phyloP scores from a whole-genome alignment of 2,113 vertebrate genomes.

The Turnix velox region DNA sequence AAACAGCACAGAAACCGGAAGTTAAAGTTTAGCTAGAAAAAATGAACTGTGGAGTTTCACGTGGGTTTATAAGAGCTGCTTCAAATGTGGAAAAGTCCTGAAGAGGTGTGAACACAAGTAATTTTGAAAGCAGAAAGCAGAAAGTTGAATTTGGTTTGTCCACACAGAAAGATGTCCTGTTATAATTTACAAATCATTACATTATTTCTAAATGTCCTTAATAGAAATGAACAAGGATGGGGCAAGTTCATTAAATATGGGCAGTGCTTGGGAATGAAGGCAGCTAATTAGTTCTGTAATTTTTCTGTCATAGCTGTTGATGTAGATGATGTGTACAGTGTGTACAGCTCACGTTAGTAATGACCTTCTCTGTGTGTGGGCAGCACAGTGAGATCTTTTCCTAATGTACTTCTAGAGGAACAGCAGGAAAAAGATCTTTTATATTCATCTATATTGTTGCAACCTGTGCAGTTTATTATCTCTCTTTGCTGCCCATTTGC shows the following conservation, averaged over 20 bases:
- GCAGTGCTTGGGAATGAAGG: background rate
- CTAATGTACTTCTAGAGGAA: background rate
- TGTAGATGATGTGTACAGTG: background rate
- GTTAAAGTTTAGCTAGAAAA: background rate
- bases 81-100: background rate
- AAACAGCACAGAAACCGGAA: background rate
- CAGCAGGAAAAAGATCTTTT: background rate
- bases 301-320: background rate
- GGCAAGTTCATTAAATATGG: background rate
- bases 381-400: background rate
- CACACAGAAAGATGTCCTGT: background rate
- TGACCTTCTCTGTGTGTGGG: background rate
- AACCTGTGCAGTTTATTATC: background rate
- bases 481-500: background rate
- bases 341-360: background rate
- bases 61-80: background rate
- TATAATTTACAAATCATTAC: background rate
- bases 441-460: background rate
- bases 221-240: background rate
- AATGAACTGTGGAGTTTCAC: background rate
- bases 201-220: background rate
- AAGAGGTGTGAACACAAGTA: background rate
- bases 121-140: background rate
- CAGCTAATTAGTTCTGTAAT: background rate
- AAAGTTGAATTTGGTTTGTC: background rate